phyloP scores from a whole-genome alignment of 2,113 vertebrate species.

The Larimichthys crocea region DNA sequence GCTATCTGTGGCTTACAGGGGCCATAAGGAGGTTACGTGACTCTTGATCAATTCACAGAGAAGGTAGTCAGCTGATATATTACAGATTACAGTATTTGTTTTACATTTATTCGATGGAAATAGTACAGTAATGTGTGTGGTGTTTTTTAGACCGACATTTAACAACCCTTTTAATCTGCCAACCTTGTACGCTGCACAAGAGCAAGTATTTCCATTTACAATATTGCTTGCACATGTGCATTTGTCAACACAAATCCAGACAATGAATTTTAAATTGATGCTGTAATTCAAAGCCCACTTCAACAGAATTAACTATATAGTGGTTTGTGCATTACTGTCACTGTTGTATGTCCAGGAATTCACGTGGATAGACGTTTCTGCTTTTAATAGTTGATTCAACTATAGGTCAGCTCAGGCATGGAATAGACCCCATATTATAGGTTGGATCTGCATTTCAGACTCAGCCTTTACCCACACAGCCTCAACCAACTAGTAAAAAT shows the following conservation, averaged over 20 bases:
- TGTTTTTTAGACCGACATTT: background rate
- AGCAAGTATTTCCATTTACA: background rate
- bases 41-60: slow-evolving; percentile 65
- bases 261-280: background rate
- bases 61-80: slow-evolving; percentile 43
- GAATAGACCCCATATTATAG: background rate
- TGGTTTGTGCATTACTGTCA: background rate
- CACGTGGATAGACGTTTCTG: background rate
- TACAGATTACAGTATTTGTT: background rate
- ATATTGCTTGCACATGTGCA: background rate
- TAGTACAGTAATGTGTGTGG: background rate
- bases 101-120: background rate
- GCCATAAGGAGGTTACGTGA: slow-evolving; percentile 74
- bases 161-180: background rate
- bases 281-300: background rate
- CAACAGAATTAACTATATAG: background rate
- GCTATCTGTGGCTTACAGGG: slow-evolving; percentile 74
- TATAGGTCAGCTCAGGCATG: background rate
- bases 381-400: background rate
- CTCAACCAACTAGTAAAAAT: background rate
- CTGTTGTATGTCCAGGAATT: background rate
- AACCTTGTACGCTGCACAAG: background rate
- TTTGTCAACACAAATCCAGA: background rate
- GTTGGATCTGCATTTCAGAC: background rate
- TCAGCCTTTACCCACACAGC: too few species aligned